Evolutionary conservation across 2,797 vertebrate genomes (phyloP), one percentile per base, ranked within the genome.

Genomic region (Lycodopsis pacificus): DNA sequence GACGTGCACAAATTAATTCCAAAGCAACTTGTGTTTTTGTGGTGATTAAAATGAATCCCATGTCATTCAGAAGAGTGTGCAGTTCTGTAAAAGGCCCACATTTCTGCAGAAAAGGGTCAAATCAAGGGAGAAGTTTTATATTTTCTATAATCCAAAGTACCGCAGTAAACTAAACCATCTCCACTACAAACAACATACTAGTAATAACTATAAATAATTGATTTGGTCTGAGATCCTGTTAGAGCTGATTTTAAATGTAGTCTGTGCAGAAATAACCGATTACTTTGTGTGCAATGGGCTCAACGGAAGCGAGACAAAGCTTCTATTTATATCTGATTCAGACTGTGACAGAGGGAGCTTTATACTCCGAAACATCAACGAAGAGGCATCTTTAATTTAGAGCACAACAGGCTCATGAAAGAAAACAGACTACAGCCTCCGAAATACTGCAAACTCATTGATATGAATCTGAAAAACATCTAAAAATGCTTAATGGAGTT

Each of bases 271-370:
- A 71, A 56, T 30, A 48, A 49, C 57, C 70, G 72, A 40, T 46
- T 15, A 72, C 71, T 27, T 49, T 44, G 42, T 77, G 77, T 40
- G 46, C 76, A 73, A 14, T 6, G n/a, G 51, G n/a, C 38, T 54
- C 27, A 17, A 46, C 9, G 5, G 48, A 71, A 57, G 65, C 73
- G 46, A 70, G 64, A 17, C 54, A 19, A 7, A 40, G 34, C 34
- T 3, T 57, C 75, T 83, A 66, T 79, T 80, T 84, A 65, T 69
- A 72, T 65, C 71, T 42, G 70, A 78, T 65, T 71, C 64, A 66
- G 63, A 15, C 25, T 19, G 40, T 44, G 71, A 57, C 74, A 71
- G 69, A 68, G 65, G 32, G 65, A 54, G 72, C 14, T 11, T 79
- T 81, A 68, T 25, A 25, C 22, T 61, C 17, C 1, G 19, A 63